Conservation (phyloP, 2,888 invertebrate genomes). For the Meiosimyza platycephala region DNA sequence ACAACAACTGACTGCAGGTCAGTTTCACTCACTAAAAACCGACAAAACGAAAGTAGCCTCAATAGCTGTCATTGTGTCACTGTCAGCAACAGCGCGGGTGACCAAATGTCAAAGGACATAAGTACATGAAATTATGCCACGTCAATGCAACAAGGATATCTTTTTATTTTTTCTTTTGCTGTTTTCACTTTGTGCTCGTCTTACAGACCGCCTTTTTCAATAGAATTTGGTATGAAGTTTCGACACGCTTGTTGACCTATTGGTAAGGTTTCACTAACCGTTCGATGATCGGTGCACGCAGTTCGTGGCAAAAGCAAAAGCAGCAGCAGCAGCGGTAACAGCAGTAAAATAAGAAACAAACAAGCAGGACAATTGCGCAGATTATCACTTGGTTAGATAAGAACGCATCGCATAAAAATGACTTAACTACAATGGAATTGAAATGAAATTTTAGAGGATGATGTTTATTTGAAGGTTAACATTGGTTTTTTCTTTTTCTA, state of each 20-base stretch:
- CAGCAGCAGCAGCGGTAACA: background rate
- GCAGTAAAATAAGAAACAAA: background rate
- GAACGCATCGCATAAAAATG: conserved; percentile 18
- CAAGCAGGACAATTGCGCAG: conserved; percentile 21
- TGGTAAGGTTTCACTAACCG: background rate
- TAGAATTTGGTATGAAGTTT: conserved; percentile 24
- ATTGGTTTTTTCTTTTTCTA: background rate
- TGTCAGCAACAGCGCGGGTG: conserved; percentile 1
- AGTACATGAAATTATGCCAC: background rate
- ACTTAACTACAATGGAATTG: conserved; percentile 28
- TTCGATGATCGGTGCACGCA: conserved; percentile 16
- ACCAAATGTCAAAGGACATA: conserved; percentile 22
- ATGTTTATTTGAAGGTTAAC: conserved; percentile 32
- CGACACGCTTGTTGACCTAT: conserved; percentile 12
- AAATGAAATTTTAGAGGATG: conserved; percentile 3
- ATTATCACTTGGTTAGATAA: conserved; percentile 34
- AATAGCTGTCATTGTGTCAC: background rate
- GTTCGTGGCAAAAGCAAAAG: background rate
- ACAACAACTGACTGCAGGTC: conserved; percentile 18
- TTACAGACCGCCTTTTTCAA: conserved; percentile 33
- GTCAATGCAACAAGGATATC: background rate
- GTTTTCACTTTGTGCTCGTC: conserved; percentile 23
- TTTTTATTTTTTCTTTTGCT: background rate
- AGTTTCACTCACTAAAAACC: background rate
- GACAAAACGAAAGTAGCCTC: background rate